Base-by-base conservation (phyloP, 2,797 vertebrate genomes). In the Anguilla megastoma region DNA sequence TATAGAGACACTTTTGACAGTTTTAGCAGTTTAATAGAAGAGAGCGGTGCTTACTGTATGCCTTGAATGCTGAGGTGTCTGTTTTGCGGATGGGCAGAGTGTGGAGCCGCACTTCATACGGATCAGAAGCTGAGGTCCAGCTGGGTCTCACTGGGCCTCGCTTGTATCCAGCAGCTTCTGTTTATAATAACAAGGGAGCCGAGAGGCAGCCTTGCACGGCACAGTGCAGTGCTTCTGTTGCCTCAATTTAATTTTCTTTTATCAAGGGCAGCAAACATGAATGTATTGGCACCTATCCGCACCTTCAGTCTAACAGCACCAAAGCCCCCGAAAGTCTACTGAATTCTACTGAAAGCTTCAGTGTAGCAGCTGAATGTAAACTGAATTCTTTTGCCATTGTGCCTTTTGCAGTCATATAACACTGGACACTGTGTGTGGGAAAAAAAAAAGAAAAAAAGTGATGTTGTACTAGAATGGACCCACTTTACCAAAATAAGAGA, bases 1-100 rank as follows among this genome's bases (percentile, higher is more conserved):
- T 93, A 94, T 94, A 92, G 91, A 94, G 92, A 93, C 91, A 89
- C 88, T 88, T 83, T 89, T 90, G 54, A 86, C 85, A 86, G 87
- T 87, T 89, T 87, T 91, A 89, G 76, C 90, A 66, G 41, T 41
- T 41, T n/a, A 80, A 21, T 21, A 12, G 16, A 83, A 86, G 89
- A 88, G 76, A 58, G 87, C 88, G 86, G 85, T 58, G 45, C 52
- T 41, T 27, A 45, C 41, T 45, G 41, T 45, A n/a, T 86, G 63
- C 48, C 84, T 41, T 84, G 50, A 85, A 87, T 63, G 30, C 60
- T 45, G 76, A 84, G 58, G 54, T 84, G 86, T 85, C 86, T 84
- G 21, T 45, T 76, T n/a, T 10, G 87, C 69, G 86, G 85, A 87
- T 66, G 50, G 63, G 66, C 16, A n/a, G 24, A 36, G 48, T 63